Percentiles rank a stretch among this genome's conserved stretches.
Conservation (phyloP, 2,113 vertebrate species). For the Chascanopsetta lugubris region DNA sequence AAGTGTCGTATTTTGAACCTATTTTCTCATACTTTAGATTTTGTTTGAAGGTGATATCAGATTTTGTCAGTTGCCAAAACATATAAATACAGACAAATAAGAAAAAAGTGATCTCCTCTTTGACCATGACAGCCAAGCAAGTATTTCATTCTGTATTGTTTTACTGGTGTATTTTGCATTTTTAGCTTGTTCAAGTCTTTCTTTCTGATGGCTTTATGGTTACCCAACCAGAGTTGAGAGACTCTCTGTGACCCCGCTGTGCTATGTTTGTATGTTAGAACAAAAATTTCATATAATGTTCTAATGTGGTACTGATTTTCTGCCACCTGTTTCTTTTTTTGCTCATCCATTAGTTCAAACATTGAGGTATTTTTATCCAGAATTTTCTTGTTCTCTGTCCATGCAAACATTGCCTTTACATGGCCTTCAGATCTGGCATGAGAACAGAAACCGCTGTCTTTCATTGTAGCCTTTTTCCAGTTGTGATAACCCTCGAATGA, state of each 20-base stretch:
- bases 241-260: neutral
- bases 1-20: no score
- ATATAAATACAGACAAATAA: no score
- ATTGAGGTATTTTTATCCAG: neutral
- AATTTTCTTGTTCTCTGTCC: neutral
- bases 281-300: neutral
- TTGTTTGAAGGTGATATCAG: no score
- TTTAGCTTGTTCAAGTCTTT: no score
- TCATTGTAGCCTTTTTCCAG: conserved; percentile 2
- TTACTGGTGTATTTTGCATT: no score
- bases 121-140: no score
- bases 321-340: conserved; percentile 1
- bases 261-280: neutral
- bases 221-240: neutral
- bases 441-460: conserved; percentile 1
- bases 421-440: neutral
- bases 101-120: no score
- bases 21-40: no score
- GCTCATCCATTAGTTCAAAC: neutral
- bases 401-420: conserved; percentile 1
- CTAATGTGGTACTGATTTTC: conserved; percentile 22
- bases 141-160: no score
- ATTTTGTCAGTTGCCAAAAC: no score
- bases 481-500: neutral
- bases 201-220: no score